Conservation (phyloP, 2,113 vertebrate species). For the Mionectes macconnelli region DNA sequence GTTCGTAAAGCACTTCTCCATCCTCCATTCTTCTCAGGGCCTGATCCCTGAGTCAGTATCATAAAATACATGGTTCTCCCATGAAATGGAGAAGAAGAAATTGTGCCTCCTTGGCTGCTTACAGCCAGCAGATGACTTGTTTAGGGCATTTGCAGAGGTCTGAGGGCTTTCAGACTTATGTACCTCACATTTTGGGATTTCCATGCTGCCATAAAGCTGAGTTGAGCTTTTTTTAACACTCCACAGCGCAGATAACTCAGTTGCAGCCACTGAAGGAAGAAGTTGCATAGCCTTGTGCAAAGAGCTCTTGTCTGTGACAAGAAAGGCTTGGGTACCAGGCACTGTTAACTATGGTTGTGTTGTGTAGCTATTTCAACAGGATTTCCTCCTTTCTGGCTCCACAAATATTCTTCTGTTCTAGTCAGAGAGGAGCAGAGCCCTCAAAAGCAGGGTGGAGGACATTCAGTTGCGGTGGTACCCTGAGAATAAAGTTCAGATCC, state of each 20-base stretch:
- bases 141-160: not conserved
- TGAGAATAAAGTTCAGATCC: not conserved
- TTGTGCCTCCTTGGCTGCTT: not conserved
- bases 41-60: not conserved
- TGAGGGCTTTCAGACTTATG: not conserved
- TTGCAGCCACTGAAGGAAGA: not conserved
- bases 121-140: not conserved
- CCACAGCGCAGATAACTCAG: not conserved
- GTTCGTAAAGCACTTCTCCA: not conserved
- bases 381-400: not conserved
- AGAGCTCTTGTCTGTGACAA: not conserved
- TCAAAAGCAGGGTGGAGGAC: not conserved
- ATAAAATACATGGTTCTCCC: not conserved
- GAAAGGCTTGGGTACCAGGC: not conserved
- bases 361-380: not conserved
- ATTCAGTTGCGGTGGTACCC: not conserved
- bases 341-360: not conserved
- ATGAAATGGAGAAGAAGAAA: not conserved
- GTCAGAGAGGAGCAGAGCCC: not conserved
- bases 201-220: not conserved
- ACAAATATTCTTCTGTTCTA: not conserved
- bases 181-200: not conserved
- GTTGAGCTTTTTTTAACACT: not conserved
- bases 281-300: not conserved
- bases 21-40: not conserved